Conservation (phyloP, 2,888 invertebrate genomes). For the Malthinus flaveolus region DNA sequence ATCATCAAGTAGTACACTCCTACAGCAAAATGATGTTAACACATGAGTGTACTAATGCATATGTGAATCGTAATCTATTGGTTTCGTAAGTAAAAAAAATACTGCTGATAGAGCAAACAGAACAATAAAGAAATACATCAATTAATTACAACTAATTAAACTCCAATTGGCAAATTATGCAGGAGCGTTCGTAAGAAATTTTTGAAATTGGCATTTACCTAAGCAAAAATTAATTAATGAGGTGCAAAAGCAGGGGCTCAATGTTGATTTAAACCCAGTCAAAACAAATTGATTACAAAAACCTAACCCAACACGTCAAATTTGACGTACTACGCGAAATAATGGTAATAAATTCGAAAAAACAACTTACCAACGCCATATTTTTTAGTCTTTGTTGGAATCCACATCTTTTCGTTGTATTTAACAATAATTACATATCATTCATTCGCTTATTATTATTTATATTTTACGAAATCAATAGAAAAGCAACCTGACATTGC, state of each 20-base stretch:
- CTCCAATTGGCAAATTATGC: background rate
- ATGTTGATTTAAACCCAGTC: constrained; percentile 9
- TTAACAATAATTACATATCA: constrained; percentile 20
- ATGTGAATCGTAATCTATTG: background rate
- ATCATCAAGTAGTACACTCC: constrained; percentile 38
- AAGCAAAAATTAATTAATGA: background rate
- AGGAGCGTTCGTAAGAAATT: too few relatives aligned
- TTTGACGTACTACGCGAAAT: background rate
- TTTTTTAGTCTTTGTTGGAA: constrained; percentile 72
- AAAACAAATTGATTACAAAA: constrained; percentile 26
- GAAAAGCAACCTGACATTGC: constrained; percentile 46
- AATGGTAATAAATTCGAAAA: constrained; percentile 2
- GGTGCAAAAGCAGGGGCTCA: background rate
- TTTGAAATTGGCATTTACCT: background rate
- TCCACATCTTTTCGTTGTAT: constrained; percentile 63
- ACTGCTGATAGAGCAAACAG: background rate
- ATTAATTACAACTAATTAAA: constrained; percentile 1
- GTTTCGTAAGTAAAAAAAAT: background rate
- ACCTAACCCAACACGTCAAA: constrained; percentile 32
- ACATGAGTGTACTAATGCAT: background rate
- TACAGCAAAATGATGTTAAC: constrained; percentile 21
- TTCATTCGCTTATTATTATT: constrained; percentile 43
- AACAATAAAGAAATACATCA: background rate
- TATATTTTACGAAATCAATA: constrained; percentile 48
- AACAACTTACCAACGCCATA: constrained; percentile 72